Evolutionary conservation across 2,888 invertebrate genomes (phyloP), one percentile per base, ranked within the genome.

Genomic region (Latrodectus elegans): DNA sequence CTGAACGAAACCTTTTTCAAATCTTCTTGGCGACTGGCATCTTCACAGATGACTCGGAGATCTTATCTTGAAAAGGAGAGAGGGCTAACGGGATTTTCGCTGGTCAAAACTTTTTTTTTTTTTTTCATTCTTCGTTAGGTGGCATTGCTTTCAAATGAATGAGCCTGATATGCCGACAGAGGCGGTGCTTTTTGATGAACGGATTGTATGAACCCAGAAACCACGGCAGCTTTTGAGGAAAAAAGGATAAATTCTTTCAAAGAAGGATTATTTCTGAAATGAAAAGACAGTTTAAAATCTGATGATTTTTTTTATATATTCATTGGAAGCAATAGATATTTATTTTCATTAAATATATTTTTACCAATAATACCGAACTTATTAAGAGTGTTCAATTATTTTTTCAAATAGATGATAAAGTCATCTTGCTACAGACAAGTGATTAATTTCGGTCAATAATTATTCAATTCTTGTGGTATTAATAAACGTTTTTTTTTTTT

Each of bases 141-240:
- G 60, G n/a, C 38, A n/a, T 11, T 60, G n/a, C 60, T 60, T 77
- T 68, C 26, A 53, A 53, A 15, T 68, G 52, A 68, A 26, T 26
- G 53, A 68, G 53, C 9, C 26, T 60, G 17, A 67, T 11, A 68
- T 67, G 68, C 67, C 68, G 77, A 52, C 52, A 51, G 17, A n/a
- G 74, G 55, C 60, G 74, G 74, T 22, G 10, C 55, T 55, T 74
- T 74, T 74, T 60, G 74, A 74, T 74, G 74, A 73, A 60, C 60
- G 10, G 60, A 60, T 60, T n/a, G n/a, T 10, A n/a, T 15, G 60
- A 60, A 38, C 38, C 38, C 38, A 38, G 38, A 38, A 38, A 38
- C 38, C 38, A 38, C 38, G 1, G 38, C 38, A 38, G 38, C 38
- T 38, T 38, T 38, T 38, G 38, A 38, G 38, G 38, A 2, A 38